Base-by-base conservation (phyloP, 2,888 invertebrate species). In the Meghimatium bilineatum region DNA sequence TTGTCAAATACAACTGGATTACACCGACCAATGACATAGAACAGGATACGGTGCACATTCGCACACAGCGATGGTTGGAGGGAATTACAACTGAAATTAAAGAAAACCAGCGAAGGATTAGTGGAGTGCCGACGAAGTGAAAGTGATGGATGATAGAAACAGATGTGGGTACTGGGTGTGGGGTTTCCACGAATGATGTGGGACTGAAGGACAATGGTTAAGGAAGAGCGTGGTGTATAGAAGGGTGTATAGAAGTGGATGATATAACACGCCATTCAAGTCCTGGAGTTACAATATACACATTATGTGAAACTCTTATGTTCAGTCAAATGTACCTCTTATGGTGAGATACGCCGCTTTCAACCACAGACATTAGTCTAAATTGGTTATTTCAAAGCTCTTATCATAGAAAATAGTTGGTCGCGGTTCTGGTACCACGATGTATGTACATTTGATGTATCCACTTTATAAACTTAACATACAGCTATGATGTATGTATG, bases 1-100 rank as follows among this genome's bases (percentile, higher is more conserved):
- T 36, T 77, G 77, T 63, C 60, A 72, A 75, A 75, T 29, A 34
- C 52, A 49, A 74, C 75, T 20, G 34, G 32, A 75, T 75, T 56
- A 52, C 52, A 34, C 75, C 34, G 52, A 23, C 52, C 17, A 56
- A 56, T 34, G 32, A 44, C 72, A 44, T n/a, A n/a, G 32, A 56
- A 52, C 75, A 75, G 17, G 23, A 32, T 6, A 32, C 23, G 23
- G 23, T 14, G 75, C 75, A 75, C 32, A 75, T 56, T 23, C 36
- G 75, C 32, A 12, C 52, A 75, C 2, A 75, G 34, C 44, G 29
- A 32, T 34, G 29, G 32, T 74, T 49, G 20, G 74, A 20, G 32
- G 17, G 44, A 74, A 29, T 74, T 32, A 23, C 74, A 52, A 34
- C 29, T 20, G 20, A 52, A 74, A 74, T 32, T 29, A 52, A 32